phyloP scores from a whole-genome alignment of 2,888 invertebrate species.

The Cheilosia variabilis region DNA sequence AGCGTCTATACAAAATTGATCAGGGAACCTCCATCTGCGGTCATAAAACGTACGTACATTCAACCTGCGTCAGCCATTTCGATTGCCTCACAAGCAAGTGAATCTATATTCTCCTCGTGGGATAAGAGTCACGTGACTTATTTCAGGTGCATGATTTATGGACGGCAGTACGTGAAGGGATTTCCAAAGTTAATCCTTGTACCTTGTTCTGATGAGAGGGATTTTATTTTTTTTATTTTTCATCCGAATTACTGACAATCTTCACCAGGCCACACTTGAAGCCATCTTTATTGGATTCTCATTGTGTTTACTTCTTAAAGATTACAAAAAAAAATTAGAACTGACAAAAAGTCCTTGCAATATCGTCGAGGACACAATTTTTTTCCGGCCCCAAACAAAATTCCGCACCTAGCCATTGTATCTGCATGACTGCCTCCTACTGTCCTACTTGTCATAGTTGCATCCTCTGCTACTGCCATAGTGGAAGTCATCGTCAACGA shows the following conservation, averaged over 20 bases:
- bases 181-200: conserved; percentile 37
- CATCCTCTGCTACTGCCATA: conserved; percentile 40
- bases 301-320: conserved; percentile 10
- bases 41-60: conserved; percentile 18
- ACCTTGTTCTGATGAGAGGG: conserved; percentile 24
- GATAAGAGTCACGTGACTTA: conserved; percentile 60
- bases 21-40: conserved; percentile 50
- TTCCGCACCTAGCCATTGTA: conserved; percentile 26
- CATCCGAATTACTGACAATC: conserved; percentile 33
- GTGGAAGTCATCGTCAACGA: conserved; percentile 26
- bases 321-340: neutral
- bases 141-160: conserved; percentile 73
- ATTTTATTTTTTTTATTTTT: conserved; percentile 24
- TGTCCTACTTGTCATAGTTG: conserved; percentile 62
- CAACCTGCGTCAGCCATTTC: conserved; percentile 48
- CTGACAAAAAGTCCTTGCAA: conserved; percentile 27
- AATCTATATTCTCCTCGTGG: conserved; percentile 17
- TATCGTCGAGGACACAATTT: conserved; percentile 27
- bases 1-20: conserved; percentile 41
- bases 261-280: neutral
- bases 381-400: conserved; percentile 30
- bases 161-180: conserved; percentile 64
- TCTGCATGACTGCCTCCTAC: conserved; percentile 53
- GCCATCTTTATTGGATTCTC: conserved; percentile 4
- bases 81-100: conserved; percentile 36